Percentiles rank a stretch among this genome's conserved stretches.
Conservation (phyloP, 2,797 vertebrate species). For the Poecilia gillii region DNA sequence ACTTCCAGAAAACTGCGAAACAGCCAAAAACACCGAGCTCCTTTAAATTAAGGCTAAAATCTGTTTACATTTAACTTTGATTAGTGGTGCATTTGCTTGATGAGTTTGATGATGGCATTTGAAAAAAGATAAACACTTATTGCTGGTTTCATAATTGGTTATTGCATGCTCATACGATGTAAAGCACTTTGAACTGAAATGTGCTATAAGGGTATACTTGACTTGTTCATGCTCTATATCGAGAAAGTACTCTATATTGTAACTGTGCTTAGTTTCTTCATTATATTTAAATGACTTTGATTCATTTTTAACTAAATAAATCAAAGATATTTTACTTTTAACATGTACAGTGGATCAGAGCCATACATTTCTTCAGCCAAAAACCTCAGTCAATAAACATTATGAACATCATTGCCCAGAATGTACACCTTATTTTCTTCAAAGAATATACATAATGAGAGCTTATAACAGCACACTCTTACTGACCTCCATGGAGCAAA, state of each 20-base stretch:
- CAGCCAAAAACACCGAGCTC: too few relatives aligned
- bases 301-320: neutral
- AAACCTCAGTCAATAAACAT: neutral
- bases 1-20: too few relatives aligned
- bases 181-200: too few relatives aligned
- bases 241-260: neutral
- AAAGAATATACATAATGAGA: slow-evolving; percentile 1
- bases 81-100: too few relatives aligned
- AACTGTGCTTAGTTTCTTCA: neutral
- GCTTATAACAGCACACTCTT: neutral
- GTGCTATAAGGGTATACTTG: too few relatives aligned
- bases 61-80: too few relatives aligned
- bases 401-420: neutral
- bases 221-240: neutral
- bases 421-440: neutral
- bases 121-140: too few relatives aligned
- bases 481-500: slow-evolving; percentile 34
- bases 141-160: too few relatives aligned
- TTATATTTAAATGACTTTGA: neutral
- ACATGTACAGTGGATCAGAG: neutral
- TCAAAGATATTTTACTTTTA: neutral
- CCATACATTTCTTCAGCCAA: neutral
- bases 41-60: too few relatives aligned
- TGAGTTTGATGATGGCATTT: too few relatives aligned
- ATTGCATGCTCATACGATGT: too few relatives aligned